phyloP scores from a whole-genome alignment of 1,140 invertebrate genomes.

The Plectrocnemia conspersa region DNA sequence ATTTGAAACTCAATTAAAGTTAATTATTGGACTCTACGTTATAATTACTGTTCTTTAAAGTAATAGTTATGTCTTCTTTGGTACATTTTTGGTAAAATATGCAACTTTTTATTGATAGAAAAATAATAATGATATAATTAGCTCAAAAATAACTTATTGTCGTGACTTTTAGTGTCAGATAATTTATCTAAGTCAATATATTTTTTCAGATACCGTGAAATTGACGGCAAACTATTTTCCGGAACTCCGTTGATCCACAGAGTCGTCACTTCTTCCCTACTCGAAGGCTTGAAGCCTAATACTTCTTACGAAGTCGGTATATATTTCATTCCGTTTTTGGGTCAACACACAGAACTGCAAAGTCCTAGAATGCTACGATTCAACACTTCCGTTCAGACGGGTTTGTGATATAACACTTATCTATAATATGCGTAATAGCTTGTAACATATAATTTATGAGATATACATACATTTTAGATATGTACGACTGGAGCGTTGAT shows the following conservation, averaged over 20 bases:
- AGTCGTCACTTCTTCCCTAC: slow-evolving; percentile 64
- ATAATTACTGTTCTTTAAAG: no score
- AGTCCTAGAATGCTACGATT: slow-evolving; percentile 64
- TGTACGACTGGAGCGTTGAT: slow-evolving; percentile 74
- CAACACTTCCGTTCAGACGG: slow-evolving; percentile 51
- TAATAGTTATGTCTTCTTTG: no score
- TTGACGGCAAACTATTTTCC: slow-evolving; percentile 66
- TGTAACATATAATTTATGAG: neutral
- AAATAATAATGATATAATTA: no score
- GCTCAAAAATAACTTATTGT: no score
- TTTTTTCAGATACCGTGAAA: slow-evolving; percentile 57
- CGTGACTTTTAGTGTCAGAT: no score
- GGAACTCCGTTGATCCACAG: slow-evolving; percentile 73
- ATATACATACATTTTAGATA: slow-evolving; percentile 49
- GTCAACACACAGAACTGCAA: slow-evolving; percentile 67
- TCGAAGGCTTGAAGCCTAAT: slow-evolving; percentile 67
- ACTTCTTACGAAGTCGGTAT: slow-evolving; percentile 73
- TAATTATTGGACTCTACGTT: no score
- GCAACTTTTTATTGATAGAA: no score
- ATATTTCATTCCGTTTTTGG: slow-evolving; percentile 69
- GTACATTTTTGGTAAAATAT: no score
- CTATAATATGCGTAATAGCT: slow-evolving; percentile 3
- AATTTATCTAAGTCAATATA: no score
- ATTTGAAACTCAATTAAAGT: no score
- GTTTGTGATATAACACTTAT: slow-evolving; percentile 23